Conservation (phyloP, 2,888 invertebrate species). For the Tuberolachnus salignus region DNA sequence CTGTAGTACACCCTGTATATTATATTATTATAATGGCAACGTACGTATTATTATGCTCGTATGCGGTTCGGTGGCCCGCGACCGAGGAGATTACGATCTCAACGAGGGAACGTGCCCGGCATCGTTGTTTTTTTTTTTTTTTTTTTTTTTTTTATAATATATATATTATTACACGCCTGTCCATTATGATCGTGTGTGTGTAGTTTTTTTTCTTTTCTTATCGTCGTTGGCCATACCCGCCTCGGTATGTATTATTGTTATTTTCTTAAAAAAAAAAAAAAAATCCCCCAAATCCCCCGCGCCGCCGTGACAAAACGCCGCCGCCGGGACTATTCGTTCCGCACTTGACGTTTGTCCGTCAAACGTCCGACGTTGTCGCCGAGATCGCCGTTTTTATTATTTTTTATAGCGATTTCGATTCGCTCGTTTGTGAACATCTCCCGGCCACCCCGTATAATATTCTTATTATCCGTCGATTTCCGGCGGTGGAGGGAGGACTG, state of each 20-base stretch:
- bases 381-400: neutral
- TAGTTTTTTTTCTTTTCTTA: conserved; percentile 31
- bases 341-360: conserved; percentile 53
- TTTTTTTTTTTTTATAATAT: conserved; percentile 45
- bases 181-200: conserved; percentile 52
- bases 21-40: neutral
- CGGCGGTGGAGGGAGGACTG: no score
- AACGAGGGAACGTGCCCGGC: conserved; percentile 46
- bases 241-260: conserved; percentile 14
- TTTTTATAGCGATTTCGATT: conserved; percentile 27
- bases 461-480: no score
- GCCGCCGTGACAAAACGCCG: neutral
- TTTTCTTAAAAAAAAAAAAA: neutral
- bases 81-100: conserved; percentile 54
- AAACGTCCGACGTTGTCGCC: conserved; percentile 21
- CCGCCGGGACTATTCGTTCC: conserved; percentile 42
- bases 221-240: no score
- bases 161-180: conserved; percentile 54
- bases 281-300: neutral
- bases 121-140: no score
- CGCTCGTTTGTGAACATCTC: conserved; percentile 22
- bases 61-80: conserved; percentile 28
- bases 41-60: neutral
- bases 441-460: no score
- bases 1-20: neutral